Evolutionary conservation across 2,888 invertebrate species (phyloP).

Genomic region (Steinernema scapterisci): DNA sequence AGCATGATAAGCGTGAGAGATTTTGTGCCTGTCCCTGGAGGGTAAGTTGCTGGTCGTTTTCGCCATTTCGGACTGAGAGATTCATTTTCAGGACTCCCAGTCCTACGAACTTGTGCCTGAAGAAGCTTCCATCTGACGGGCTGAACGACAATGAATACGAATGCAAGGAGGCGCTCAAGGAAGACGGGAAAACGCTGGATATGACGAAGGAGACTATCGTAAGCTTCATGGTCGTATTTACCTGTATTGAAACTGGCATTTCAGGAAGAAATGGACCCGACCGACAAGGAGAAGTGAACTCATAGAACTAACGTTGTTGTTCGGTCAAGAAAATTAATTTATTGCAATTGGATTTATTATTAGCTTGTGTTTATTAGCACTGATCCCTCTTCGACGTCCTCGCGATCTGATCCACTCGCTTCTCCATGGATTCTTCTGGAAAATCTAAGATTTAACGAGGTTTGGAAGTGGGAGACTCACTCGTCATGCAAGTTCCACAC

Average conservation of each 20-base stretch:
- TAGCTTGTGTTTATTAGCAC: not conserved
- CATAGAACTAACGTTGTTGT: not conserved
- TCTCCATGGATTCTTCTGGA: not conserved
- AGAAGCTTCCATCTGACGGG: not conserved
- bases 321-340: not conserved
- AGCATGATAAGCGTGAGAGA: not conserved
- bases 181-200: not conserved
- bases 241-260: no score
- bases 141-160: not conserved
- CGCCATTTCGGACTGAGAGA: not conserved
- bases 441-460: not conserved
- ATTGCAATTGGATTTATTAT: not conserved
- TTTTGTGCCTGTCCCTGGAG: not conserved
- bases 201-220: not conserved
- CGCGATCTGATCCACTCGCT: not conserved
- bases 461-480: not conserved
- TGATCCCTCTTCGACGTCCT: not conserved
- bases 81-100: not conserved
- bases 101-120: not conserved
- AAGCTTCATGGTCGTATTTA: no score
- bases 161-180: not conserved
- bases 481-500: constrained; percentile 38
- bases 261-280: no score
- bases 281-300: no score
- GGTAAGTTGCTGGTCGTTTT: not conserved